Evolutionary conservation across 2,888 invertebrate genomes (phyloP).

Genomic region (Zelleria hepariella): DNA sequence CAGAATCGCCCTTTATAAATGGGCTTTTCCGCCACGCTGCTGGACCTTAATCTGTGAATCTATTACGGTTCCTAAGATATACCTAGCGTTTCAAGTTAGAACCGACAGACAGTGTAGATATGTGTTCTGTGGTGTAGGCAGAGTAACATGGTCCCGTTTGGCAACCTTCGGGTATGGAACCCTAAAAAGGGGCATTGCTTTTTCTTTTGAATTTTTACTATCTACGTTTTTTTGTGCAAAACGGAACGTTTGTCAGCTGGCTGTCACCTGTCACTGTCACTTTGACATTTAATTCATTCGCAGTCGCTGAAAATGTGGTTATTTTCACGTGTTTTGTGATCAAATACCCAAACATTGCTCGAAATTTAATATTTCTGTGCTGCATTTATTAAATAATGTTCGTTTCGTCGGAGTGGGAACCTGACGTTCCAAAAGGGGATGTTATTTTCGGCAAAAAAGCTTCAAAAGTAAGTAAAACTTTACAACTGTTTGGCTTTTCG

Average conservation of each 20-base stretch:
- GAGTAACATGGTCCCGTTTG: too few species aligned
- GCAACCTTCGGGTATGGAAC: too few species aligned
- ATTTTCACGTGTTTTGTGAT: background rate
- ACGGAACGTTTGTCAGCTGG: background rate
- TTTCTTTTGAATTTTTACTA: background rate
- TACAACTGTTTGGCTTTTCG: background rate
- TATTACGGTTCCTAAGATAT: too few species aligned
- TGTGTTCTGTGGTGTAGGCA: too few species aligned
- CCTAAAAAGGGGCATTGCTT: too few species aligned
- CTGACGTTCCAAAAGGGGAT: slow-evolving; percentile 20
- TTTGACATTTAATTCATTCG: background rate
- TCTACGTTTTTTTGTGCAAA: background rate
- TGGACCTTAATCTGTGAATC: too few species aligned
- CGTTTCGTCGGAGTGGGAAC: slow-evolving; percentile 25
- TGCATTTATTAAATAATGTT: slow-evolving; percentile 20
- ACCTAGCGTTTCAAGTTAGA: too few species aligned
- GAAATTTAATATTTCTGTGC: background rate
- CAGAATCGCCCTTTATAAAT: too few species aligned
- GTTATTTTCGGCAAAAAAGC: slow-evolving; percentile 11
- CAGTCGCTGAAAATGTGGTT: background rate
- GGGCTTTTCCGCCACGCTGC: too few species aligned
- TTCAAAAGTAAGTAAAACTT: slow-evolving; percentile 4
- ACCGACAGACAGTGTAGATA: too few species aligned
- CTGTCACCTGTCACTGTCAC: background rate
- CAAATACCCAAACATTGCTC: background rate